Evolutionary conservation across 2,113 vertebrate genomes (phyloP), one percentile per base, ranked within the genome.

Genomic region (Erinaceus europaeus): DNA sequence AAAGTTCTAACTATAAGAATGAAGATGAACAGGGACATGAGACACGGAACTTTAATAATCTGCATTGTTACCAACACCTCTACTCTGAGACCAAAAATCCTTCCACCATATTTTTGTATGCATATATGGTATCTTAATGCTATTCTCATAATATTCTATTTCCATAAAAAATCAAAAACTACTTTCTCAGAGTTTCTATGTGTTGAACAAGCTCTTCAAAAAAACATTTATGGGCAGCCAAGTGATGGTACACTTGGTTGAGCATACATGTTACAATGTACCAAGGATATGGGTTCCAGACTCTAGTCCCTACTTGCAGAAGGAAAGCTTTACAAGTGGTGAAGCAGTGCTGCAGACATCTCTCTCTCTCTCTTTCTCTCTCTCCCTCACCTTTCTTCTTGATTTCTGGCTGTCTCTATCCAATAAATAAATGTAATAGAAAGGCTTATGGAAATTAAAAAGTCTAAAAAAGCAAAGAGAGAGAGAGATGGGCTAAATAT

Each of bases 81-180:
- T 81, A 29, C 69, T 50, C 53, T 73, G 73, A 93, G 38, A 68
- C 2, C 23, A 77, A 87, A 46, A 72, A 77, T 2, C 9, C 23
- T 27, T 9, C 9, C 6, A 5, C 18, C 46, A 86, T 34, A 17
- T 42, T 69, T 17, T n/a, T 25, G 48, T n/a, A 32, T 36, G 53
- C 0, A 6, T 71, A 36, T 69, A 2, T 78, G 25, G 76, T 17
- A 53, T 93, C 32, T 87, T 27, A 69, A 11, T 44, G 68, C 9
- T 75, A 84, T 32, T 65, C 17, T 67, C 50, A 69, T 23, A n/a
- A 83, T 83, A 67, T 83, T 90, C 91, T 90, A 52, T 75, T 89
- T 86, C 50, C 25, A 74, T 7, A n/a, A 42, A 80, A 82, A 77
- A 40, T 12, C 17, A 62, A 72, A 36, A 79, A 15, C 25, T 59